phyloP scores from a whole-genome alignment of 2,797 vertebrate species.

The Columba guinea region DNA sequence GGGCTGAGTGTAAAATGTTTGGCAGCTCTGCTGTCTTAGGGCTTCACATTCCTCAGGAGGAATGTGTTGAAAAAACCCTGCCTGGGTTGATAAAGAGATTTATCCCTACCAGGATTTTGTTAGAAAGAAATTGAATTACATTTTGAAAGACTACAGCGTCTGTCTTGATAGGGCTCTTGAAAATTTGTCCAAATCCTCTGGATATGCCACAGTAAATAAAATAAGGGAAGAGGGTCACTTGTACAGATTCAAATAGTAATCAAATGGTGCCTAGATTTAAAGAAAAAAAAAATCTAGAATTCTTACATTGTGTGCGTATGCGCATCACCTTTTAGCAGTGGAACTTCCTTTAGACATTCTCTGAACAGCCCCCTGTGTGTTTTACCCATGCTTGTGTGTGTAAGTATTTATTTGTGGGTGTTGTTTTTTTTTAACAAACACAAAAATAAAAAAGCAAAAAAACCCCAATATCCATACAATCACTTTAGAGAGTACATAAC shows the following conservation, averaged over 20 bases:
- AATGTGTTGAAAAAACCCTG: background rate
- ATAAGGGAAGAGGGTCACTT: background rate
- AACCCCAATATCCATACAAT: background rate
- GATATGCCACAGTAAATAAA: background rate
- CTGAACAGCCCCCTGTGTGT: background rate
- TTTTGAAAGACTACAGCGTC: background rate
- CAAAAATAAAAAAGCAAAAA: background rate
- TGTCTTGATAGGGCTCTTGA: background rate
- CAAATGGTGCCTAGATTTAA: background rate
- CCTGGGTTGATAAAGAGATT: background rate
- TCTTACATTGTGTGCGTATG: background rate
- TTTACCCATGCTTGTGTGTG: background rate
- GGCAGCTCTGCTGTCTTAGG: background rate
- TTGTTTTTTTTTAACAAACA: background rate
- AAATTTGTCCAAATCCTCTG: background rate
- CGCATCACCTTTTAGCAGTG: background rate
- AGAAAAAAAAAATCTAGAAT: background rate
- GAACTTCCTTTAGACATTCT: background rate
- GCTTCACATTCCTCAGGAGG: background rate
- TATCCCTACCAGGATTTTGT: background rate
- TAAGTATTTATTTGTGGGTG: background rate
- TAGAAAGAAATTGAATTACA: background rate
- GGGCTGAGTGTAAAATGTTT: background rate
- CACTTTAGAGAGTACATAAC: background rate
- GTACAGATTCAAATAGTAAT: background rate